A percentile compares a stretch with the other conserved stretches of the same genome.
Evolutionary conservation across 2,888 invertebrate genomes (phyloP).

Genomic region (Microplitis manilae): DNA sequence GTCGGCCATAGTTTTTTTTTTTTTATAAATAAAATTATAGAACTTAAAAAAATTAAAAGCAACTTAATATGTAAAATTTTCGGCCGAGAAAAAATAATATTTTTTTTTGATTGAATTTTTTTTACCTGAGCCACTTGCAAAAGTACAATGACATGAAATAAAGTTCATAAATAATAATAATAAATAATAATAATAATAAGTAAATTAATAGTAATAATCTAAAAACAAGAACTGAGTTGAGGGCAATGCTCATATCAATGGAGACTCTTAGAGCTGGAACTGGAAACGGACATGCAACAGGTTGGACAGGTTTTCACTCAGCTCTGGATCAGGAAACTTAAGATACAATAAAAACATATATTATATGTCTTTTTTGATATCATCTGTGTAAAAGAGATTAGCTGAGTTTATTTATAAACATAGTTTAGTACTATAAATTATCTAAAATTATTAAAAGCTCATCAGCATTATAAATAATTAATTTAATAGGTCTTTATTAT

Average conservation of each 20-base stretch:
- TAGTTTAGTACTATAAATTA: background rate
- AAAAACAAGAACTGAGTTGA: constrained; percentile 25
- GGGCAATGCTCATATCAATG: constrained; percentile 18
- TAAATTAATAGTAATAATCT: constrained; percentile 13
- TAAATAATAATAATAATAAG: background rate
- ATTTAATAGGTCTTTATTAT: background rate
- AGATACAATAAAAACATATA: constrained; percentile 15
- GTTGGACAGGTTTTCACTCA: constrained; percentile 43
- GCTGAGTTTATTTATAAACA: background rate
- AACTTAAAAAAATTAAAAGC: no score
- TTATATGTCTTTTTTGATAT: background rate
- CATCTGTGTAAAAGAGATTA: background rate
- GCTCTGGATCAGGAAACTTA: constrained; percentile 41
- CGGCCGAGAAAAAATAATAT: no score
- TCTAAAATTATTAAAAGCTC: background rate
- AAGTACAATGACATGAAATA: no score
- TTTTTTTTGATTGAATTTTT: no score
- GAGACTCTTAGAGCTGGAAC: background rate
- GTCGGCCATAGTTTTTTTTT: no score
- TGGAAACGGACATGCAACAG: constrained; percentile 37
- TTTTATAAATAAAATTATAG: no score
- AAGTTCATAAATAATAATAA: background rate
- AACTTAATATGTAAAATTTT: no score
- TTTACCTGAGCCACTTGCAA: no score
- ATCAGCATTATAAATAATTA: background rate